Conservation (phyloP, 2,888 invertebrate species). For the Cybosia mesomella region DNA sequence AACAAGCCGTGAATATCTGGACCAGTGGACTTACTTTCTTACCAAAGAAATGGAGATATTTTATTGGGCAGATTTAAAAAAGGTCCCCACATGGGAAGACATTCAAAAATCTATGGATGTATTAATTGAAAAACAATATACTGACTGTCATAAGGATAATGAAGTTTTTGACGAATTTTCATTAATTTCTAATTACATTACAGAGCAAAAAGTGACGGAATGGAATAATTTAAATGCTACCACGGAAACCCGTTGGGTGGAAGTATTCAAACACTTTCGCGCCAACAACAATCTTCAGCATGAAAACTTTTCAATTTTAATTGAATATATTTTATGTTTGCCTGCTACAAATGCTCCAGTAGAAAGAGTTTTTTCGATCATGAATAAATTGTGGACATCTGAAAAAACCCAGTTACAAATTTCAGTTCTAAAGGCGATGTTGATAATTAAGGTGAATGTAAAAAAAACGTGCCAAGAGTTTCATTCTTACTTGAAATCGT, state of each 20-base stretch:
- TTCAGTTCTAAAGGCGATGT: constrained; percentile 44
- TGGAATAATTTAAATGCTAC: neutral
- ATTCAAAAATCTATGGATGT: neutral
- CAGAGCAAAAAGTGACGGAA: neutral
- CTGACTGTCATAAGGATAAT: constrained; percentile 46
- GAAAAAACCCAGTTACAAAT: constrained; percentile 26
- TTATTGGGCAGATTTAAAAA: constrained; percentile 53
- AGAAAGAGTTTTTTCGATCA: constrained; percentile 42
- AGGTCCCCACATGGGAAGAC: constrained; percentile 27
- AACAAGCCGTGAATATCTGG: constrained; percentile 42
- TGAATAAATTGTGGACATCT: constrained; percentile 44
- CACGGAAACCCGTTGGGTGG: constrained; percentile 53
- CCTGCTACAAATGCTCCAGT: constrained; percentile 43
- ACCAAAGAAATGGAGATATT: constrained; percentile 51
- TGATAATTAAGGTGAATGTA: too few relatives aligned
- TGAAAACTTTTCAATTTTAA: constrained; percentile 38
- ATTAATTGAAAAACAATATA: constrained; percentile 3
- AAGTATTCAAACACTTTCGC: constrained; percentile 45
- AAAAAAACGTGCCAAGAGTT: too few relatives aligned
- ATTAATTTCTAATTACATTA: constrained; percentile 41
- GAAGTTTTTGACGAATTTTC: constrained; percentile 55
- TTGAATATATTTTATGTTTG: constrained; percentile 47
- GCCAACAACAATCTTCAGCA: too few relatives aligned
- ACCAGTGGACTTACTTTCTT: constrained; percentile 44
- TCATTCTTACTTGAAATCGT: too few relatives aligned